Evolutionary conservation across 1,140 invertebrate genomes (phyloP), one percentile per base, ranked within the genome.

Genomic region (Euura lappo): DNA sequence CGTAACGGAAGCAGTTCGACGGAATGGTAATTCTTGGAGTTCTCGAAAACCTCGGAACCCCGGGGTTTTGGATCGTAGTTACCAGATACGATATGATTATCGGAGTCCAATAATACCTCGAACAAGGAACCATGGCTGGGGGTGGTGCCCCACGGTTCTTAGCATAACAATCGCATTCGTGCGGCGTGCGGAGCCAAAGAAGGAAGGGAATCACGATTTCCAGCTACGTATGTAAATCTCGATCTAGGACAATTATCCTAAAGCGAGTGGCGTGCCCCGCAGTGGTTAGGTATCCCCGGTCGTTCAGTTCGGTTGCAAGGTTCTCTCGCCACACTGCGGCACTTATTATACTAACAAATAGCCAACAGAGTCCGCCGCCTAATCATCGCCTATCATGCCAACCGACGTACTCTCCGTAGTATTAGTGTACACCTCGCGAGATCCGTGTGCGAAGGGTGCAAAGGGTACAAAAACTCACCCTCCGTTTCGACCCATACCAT

Each of bases 311-410:
- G n/a, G n/a, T n/a, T 60, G 51, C 51, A n/a, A 8, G 51, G 81
- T 81, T n/a, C n/a, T n/a, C n/a, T 83, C 80, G 84, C 84, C 85
- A 84, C 83, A 84, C 85, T 85, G 83, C 85, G 79, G 81, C 79
- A 78, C 84, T 88, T 85, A 88, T 88, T 88, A 88, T 88, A 88
- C 86, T 88, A 87, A 88, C 86, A 87, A 88, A 88, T 88, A 83
- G 85, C 84, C 85, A 82, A 79, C 80, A 82, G 82, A 86, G 84
- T 81, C 79, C 81, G 79, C 74, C 73, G 84, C 78, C 85, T 87
- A 88, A 88, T 87, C 85, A 86, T 86, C 84, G 84, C 83, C 80
- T 87, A 87, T 87, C 85, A 84, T 86, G 85, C 81, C 80, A 84
- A 60, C 8, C 51, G 8, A 8, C 51, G 5, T 10, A 60, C 4